phyloP scores from a whole-genome alignment of 2,797 vertebrate genomes.

The Balearica regulorum region DNA sequence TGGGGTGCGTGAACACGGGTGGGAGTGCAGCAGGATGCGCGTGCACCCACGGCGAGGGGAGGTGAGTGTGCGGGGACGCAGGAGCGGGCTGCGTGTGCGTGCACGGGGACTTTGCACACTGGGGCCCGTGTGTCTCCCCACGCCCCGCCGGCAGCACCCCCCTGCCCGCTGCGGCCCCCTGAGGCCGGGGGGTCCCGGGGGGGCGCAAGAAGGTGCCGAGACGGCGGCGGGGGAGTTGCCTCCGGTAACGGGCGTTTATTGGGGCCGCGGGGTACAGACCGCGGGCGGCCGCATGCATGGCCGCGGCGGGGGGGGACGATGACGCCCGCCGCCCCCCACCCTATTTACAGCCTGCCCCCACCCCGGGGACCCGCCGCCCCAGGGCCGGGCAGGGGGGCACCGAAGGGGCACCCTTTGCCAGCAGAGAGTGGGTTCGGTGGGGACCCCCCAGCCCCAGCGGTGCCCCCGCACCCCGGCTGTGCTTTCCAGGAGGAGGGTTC shows the following conservation, averaged over 20 bases:
- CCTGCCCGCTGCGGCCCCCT: too few relatives aligned
- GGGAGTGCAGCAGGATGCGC: not conserved
- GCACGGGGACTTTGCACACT: not conserved
- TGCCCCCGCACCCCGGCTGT: not conserved
- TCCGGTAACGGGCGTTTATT: constrained; percentile 78
- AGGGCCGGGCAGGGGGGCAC: not conserved
- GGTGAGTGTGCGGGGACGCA: not conserved
- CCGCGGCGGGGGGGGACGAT: constrained; percentile 44
- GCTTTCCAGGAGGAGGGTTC: not conserved
- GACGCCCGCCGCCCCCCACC: not conserved
- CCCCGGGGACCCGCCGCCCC: not conserved
- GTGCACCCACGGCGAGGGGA: not conserved
- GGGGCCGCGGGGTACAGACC: constrained; percentile 63
- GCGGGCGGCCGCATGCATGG: constrained; percentile 72
- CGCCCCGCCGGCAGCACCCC: not conserved
- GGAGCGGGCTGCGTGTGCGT: not conserved
- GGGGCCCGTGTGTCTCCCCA: too few relatives aligned
- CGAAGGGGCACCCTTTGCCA: constrained; percentile 52
- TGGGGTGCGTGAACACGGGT: not conserved
- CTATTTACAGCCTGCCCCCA: constrained; percentile 33
- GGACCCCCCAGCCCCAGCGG: not conserved
- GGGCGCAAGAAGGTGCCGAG: not conserved
- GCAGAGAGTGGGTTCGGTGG: constrained; percentile 45
- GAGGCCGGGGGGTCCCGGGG: not conserved
- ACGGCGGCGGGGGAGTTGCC: not conserved